These are phyloP conservation scores for Hemitrygon akajei DNA, from an alignment of 2,797 vertebrate genomes.

Conservation along the genomic window DNA sequence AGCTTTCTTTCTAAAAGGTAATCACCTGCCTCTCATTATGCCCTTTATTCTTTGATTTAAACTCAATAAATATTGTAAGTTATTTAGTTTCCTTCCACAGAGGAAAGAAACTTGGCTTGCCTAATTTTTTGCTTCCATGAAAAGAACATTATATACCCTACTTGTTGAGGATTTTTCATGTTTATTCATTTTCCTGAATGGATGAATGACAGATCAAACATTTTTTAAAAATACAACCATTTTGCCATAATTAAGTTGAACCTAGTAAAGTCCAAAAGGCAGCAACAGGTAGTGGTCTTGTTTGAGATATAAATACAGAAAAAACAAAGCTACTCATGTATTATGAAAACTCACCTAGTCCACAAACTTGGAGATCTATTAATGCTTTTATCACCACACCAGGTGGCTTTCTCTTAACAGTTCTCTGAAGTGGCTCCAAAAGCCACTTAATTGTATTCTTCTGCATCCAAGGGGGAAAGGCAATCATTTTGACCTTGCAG, in stretches of 20 bases:
- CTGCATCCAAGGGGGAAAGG: not conserved
- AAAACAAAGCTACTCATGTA: not conserved
- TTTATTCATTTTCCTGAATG: not conserved
- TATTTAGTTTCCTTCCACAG: not conserved
- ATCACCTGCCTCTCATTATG: not conserved
- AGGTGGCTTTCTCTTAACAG: not conserved
- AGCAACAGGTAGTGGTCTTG: not conserved
- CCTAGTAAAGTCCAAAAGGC: not conserved
- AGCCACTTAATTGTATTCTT: not conserved
- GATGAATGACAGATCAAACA: not conserved
- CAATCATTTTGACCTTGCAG: no score
- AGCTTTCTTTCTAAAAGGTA: constrained; percentile 15
- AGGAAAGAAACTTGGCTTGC: not conserved
- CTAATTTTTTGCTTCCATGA: not conserved
- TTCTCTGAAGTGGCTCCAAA: not conserved
- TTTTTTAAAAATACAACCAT: not conserved
- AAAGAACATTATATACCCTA: not conserved
- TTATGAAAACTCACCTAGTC: not conserved
- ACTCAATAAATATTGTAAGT: not conserved
- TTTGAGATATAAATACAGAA: not conserved
- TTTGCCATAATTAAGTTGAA: not conserved
- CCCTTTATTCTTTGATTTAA: constrained; percentile 18
- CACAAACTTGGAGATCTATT: not conserved
- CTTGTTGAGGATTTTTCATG: not conserved
- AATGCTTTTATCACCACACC: not conserved